These are phyloP conservation scores for Pocillopora verrucosa DNA, from an alignment of 64 coral and sea anemone genomes.

Conservation along the genomic window DNA sequence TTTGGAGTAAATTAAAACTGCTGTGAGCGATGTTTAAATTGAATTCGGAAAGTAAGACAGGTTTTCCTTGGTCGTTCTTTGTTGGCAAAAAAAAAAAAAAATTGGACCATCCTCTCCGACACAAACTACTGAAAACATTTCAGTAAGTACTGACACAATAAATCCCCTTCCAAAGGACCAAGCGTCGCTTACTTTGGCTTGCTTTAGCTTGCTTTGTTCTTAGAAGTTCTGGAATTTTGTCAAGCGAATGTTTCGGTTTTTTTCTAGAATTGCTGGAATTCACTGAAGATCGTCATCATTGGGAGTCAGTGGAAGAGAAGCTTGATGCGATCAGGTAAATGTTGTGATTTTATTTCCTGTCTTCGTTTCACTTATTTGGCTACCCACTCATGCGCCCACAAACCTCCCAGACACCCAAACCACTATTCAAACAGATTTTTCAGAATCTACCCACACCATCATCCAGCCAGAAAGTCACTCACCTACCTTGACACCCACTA, in stretches of 20 bases:
- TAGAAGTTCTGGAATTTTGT: background rate
- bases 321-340: conserved; percentile 65
- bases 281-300: conserved; percentile 80
- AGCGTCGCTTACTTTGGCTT: too few relatives aligned
- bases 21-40: background rate
- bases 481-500: too few relatives aligned
- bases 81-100: too few relatives aligned
- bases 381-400: background rate
- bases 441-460: too few relatives aligned
- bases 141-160: too few relatives aligned
- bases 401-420: background rate
- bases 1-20: background rate
- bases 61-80: too few relatives aligned
- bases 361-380: background rate
- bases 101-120: too few relatives aligned
- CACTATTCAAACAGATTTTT: too few relatives aligned
- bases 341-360: background rate
- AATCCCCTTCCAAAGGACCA: too few relatives aligned
- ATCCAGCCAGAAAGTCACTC: too few relatives aligned
- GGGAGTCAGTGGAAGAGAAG: conserved; percentile 86
- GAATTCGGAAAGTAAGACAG: background rate
- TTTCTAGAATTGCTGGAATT: conserved; percentile 75
- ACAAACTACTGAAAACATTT: too few relatives aligned
- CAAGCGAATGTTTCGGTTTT: background rate
- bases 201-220: background rate